Percentiles rank a stretch among this genome's conserved stretches.
phyloP scores from a whole-genome alignment of 2,888 invertebrate genomes.

The Prenolepis imparis region DNA sequence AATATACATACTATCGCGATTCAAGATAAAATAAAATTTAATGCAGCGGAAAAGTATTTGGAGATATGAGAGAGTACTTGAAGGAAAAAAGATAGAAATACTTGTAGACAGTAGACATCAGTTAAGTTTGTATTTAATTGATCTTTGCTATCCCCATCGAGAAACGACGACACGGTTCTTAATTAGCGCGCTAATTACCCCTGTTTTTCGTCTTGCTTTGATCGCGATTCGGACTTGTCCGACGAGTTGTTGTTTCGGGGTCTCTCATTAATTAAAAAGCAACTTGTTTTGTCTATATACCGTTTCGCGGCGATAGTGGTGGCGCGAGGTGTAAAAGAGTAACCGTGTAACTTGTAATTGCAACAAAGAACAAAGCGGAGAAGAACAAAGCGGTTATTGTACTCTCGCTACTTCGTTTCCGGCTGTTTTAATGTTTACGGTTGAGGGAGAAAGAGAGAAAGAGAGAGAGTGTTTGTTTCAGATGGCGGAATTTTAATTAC shows the following conservation, averaged over 20 bases:
- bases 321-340: constrained; percentile 47
- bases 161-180: constrained; percentile 47
- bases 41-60: neutral
- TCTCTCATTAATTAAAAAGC: constrained; percentile 68
- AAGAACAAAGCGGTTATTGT: constrained; percentile 50
- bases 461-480: constrained; percentile 32
- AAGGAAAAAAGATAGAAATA: neutral
- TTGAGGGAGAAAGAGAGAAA: constrained; percentile 28
- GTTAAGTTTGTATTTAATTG: constrained; percentile 12
- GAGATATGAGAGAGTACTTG: neutral
- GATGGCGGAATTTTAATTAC: constrained; percentile 42
- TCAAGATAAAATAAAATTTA: constrained; percentile 2
- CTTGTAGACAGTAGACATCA: neutral
- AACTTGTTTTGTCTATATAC: constrained; percentile 36
- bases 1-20: neutral
- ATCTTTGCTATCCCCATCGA: constrained; percentile 11
- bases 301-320: constrained; percentile 4
- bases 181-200: constrained; percentile 58
- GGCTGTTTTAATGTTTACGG: constrained; percentile 34
- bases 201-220: constrained; percentile 42
- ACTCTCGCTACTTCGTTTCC: constrained; percentile 37
- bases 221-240: constrained; percentile 11
- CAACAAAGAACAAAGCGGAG: constrained; percentile 46
- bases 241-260: constrained; percentile 33
- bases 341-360: constrained; percentile 56